Base-by-base conservation (phyloP, 30 jellyfish, hydroid and myxozoan genomes). In the Aurelia sp. region DNA sequence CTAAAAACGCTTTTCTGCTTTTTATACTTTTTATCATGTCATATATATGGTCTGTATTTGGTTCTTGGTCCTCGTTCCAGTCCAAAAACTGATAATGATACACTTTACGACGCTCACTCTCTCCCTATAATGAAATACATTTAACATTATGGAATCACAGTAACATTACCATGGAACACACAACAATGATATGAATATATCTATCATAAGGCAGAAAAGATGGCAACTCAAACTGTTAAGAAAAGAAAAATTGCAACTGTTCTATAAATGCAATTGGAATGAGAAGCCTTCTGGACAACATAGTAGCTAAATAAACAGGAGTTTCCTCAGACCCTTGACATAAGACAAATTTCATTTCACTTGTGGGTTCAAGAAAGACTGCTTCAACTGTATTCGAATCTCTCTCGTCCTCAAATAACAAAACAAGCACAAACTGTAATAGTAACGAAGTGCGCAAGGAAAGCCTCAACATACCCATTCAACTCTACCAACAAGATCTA, bases 51-150 rank as follows among this genome's bases (percentile, higher is more conserved):
- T 73, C 96, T 6, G 89, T 71, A 3, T 78, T 68, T 20, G 98
- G 98, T 35, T 76, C 41, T 30, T 59, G 30, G 51, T 76, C 90
- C 37, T 84, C 96, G 12, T 80, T 74, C 98, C 98, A 93, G 4
- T 73, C 61, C 63, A 59, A 63, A 66, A 66, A 88, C 48, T 93
- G 97, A 67, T 73, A 93, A 67, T 93, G 98, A 66, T 66, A 68
- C 17, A 92, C 78, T 18, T 83, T 68, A 18, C 97, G 97, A 18
- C 47, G 44, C 47, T 74, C 96, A 73, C 87, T 82, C 22, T 68
- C 91, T 41, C 94, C 98, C 98, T 91, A 50, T 31, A 79, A 69
- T 37, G 12, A 70, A 58, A 44, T 6, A 74, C 18, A 19, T 31
- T 18, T 1, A 33, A 19, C 27, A 22, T 40, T 5, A 50, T 37